Conservation (phyloP, 23 tunicate genomes). For the Phallusia fumigata region DNA sequence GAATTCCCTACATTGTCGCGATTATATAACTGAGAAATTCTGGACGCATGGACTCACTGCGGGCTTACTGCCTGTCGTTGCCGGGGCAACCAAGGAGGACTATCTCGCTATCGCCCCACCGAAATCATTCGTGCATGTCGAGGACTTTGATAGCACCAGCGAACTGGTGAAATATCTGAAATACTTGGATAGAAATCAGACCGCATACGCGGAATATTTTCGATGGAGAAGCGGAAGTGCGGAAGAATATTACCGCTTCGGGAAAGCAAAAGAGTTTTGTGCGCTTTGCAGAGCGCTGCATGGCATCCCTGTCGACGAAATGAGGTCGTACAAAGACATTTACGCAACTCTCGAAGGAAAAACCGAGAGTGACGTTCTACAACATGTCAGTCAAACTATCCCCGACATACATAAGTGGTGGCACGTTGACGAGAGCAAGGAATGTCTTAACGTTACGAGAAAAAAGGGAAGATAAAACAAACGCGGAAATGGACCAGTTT, state of each 20-base stretch:
- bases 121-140: constrained; percentile 9
- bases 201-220: too few relatives aligned
- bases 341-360: background rate
- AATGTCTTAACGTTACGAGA: background rate
- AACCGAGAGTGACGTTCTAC: background rate
- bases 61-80: constrained; percentile 13
- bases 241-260: too few relatives aligned
- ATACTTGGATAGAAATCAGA: constrained; percentile 3
- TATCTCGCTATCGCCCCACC: constrained; percentile 2
- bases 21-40: constrained; percentile 27
- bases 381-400: background rate
- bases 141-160: background rate
- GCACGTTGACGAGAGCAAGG: background rate
- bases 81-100: constrained; percentile 24
- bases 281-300: background rate
- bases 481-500: too few relatives aligned
- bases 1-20: constrained; percentile 26
- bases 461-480: too few relatives aligned
- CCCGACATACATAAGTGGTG: background rate
- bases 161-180: background rate
- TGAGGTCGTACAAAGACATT: background rate
- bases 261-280: background rate
- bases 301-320: background rate
- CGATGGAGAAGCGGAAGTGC: background rate
- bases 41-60: background rate